A percentile compares a stretch with the other conserved stretches of the same genome.
Evolutionary conservation across 2,113 vertebrate species (phyloP).

Genomic region (Rynchops niger): DNA sequence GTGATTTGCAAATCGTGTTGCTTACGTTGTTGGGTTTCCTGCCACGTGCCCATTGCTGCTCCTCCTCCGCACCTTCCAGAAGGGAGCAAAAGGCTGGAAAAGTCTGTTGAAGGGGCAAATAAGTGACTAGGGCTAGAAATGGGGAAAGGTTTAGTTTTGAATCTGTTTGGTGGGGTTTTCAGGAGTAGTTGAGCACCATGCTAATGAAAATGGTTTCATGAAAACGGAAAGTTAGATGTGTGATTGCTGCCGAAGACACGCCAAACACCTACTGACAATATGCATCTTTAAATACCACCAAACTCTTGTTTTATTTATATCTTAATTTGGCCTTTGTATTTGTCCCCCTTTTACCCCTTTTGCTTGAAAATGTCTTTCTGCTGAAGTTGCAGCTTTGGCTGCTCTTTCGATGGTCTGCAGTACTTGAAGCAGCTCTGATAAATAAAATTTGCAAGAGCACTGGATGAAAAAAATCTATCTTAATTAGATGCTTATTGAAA

Average conservation of each 20-base stretch:
- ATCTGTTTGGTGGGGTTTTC: not conserved
- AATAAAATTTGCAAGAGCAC: constrained; percentile 40
- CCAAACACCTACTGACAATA: not conserved
- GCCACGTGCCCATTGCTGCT: not conserved
- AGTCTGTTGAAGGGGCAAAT: not conserved
- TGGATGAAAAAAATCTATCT: constrained; percentile 45
- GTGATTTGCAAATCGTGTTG: not conserved
- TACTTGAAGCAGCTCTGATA: not conserved
- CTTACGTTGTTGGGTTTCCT: not conserved
- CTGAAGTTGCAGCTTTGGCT: not conserved
- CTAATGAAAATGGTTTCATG: not conserved
- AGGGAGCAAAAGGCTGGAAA: not conserved
- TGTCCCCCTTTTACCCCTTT: not conserved
- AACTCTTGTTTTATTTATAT: not conserved
- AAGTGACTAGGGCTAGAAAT: not conserved
- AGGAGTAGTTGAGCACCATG: not conserved
- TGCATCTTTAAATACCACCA: not conserved
- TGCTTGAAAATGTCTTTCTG: not conserved
- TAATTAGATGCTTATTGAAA: constrained; percentile 64
- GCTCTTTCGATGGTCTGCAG: not conserved
- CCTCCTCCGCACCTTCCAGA: not conserved
- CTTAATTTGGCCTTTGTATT: not conserved
- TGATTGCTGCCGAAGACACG: not conserved
- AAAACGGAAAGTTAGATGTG: not conserved
- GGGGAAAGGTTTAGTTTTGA: not conserved